A percentile compares a stretch with the other conserved stretches of the same genome.
These are phyloP conservation scores for Drosophila colorata DNA, from an alignment of 2,888 invertebrate genomes.

Conservation along the genomic window DNA sequence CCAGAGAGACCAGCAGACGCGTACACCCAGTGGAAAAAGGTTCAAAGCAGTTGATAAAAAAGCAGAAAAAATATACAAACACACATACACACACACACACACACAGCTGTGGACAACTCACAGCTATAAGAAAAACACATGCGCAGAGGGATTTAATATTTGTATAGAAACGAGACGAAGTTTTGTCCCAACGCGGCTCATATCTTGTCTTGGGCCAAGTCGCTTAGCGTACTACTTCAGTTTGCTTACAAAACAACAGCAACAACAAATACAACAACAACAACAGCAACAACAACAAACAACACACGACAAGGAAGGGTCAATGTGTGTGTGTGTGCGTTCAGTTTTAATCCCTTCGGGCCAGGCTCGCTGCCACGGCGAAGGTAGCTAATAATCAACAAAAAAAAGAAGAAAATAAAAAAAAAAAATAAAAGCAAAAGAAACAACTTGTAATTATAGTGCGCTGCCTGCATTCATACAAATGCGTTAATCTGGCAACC, in stretches of 20 bases:
- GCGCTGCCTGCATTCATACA: slow-evolving; percentile 14
- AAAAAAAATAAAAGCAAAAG: slow-evolving; percentile 31
- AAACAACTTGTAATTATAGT: slow-evolving; percentile 59
- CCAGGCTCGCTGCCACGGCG: slow-evolving; percentile 28
- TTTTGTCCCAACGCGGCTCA: slow-evolving; percentile 50
- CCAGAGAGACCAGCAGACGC: slow-evolving; percentile 63
- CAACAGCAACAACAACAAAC: slow-evolving; percentile 41
- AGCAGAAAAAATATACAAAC: slow-evolving; percentile 12
- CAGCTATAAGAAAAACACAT: slow-evolving; percentile 46
- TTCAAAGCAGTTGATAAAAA: slow-evolving; percentile 75
- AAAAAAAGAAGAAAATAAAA: slow-evolving; percentile 12
- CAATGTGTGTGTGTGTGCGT: slow-evolving; percentile 35
- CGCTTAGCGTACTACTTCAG: slow-evolving; percentile 64
- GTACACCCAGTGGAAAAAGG: slow-evolving; percentile 69
- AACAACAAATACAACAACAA: slow-evolving; percentile 59
- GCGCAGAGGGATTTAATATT: slow-evolving; percentile 72
- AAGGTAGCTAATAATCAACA: slow-evolving; percentile 77
- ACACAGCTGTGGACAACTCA: slow-evolving; percentile 27
- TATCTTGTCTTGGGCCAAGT: slow-evolving; percentile 60
- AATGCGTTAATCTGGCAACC: slow-evolving; percentile 71
- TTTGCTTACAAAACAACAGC: slow-evolving; percentile 74
- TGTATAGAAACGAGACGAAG: slow-evolving; percentile 69
- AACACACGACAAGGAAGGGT: slow-evolving; percentile 48
- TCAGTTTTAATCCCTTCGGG: slow-evolving; percentile 72
- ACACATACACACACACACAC: slow-evolving; percentile 43